Base-by-base conservation (phyloP, 2,888 invertebrate genomes). In the Acanthococcus lagerstroemiae region DNA sequence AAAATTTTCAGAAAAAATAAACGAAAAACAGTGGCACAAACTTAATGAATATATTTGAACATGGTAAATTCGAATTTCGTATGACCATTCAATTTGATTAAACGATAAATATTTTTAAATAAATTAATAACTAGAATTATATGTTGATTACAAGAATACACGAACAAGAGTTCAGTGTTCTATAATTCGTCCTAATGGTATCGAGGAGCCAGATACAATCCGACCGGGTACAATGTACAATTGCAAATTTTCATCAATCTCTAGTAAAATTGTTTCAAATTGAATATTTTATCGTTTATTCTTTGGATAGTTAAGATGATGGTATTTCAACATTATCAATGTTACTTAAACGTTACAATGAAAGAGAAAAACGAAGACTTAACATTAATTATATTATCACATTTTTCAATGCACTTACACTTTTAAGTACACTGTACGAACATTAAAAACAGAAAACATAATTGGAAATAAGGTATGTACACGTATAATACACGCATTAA, bases 11-110 rank as follows among this genome's bases (percentile, higher is more conserved):
- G n/a, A 50, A 19, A 61, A 30, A 61, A 63, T 52, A 61, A 63
- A 61, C 37, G 54, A 63, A 63, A 37, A 63, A 63, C 63, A 63
- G 63, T 63, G 63, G 63, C 63, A 63, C 63, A 63, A 60, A 63
- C 63, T 63, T 63, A 63, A 54, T 26, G 48, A 22, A 45, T 63
- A 30, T 15, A 30, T 63, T 60, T 63, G 63, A 63, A 63, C 63
- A 63, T 63, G 63, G 63, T 63, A 63, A 63, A 63, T 54, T 54
- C 44, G 19, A 54, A 63, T 54, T 63, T 52, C 26, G 52, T 54
- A 63, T 52, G 30, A 63, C 52, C 50, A 54, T 63, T 54, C 44
- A 63, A 63, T 63, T 63, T 63, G 54, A 63, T 63, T 63, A 63
- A 63, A 63, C 44, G 44, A 63, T 63, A 61, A 27, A 37, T 25